phyloP scores from a whole-genome alignment of 2,113 vertebrate genomes.

The Spilogale gracilis region DNA sequence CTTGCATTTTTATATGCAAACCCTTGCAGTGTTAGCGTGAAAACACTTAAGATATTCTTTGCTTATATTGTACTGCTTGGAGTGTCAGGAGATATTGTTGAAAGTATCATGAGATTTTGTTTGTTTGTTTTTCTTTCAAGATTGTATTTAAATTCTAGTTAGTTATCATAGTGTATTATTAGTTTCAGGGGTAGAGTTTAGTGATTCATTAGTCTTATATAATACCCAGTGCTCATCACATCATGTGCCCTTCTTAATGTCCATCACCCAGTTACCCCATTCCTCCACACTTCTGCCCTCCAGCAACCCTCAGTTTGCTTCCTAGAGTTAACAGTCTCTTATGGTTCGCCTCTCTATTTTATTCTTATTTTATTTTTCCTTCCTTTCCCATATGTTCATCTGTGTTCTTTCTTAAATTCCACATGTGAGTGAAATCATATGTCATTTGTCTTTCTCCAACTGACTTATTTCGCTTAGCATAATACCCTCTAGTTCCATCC shows the following conservation, averaged over 20 bases:
- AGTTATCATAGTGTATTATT: neutral
- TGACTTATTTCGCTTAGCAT: neutral
- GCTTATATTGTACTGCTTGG: neutral
- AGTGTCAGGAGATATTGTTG: neutral
- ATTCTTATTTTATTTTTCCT: neutral
- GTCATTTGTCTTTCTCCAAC: neutral
- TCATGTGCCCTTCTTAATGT: neutral
- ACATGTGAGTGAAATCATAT: neutral
- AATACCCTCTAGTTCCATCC: neutral
- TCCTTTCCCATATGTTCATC: neutral
- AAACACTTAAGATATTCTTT: neutral
- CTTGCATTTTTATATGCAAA: neutral
- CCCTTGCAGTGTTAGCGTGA: neutral
- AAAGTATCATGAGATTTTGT: neutral
- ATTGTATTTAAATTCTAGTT: neutral
- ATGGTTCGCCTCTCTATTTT: neutral
- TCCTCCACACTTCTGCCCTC: neutral
- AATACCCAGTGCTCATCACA: neutral
- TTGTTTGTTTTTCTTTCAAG: neutral
- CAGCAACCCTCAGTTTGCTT: neutral
- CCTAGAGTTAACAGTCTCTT: neutral
- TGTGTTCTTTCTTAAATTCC: neutral
- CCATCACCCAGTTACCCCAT: neutral
- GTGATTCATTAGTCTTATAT: neutral
- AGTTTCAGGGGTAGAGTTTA: neutral